Percentiles rank a stretch among this genome's conserved stretches.
These are phyloP conservation scores for Parauchenoglanis punctatus DNA, from an alignment of 2,797 vertebrate genomes.

Conservation along the genomic window DNA sequence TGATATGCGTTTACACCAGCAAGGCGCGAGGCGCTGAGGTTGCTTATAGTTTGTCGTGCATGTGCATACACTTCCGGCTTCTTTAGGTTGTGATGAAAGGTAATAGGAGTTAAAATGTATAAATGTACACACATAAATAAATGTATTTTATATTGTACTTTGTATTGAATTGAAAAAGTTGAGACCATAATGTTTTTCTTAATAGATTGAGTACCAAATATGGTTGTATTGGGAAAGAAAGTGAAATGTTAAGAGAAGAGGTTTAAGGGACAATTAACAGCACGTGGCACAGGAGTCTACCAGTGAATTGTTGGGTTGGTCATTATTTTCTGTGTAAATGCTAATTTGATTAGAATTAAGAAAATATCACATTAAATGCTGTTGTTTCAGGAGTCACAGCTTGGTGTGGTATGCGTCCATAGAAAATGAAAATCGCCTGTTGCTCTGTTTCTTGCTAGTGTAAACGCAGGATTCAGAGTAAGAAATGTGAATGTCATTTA, in stretches of 20 bases:
- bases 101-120: neutral
- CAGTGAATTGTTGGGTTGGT: neutral
- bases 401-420: neutral
- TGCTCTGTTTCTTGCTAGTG: constrained; percentile 7
- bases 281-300: neutral
- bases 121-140: neutral
- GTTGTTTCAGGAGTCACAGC: neutral
- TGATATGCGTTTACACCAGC: neutral
- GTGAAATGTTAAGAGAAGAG: neutral
- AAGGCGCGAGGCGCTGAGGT: neutral
- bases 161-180: neutral
- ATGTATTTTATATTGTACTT: neutral
- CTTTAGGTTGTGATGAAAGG: neutral
- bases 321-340: neutral
- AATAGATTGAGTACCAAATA: neutral
- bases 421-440: neutral
- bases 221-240: neutral
- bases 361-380: neutral
- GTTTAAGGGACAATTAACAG: neutral
- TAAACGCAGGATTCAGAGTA: neutral
- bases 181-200: neutral
- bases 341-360: neutral
- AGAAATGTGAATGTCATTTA: neutral
- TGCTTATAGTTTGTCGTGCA: neutral
- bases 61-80: neutral